Evolutionary conservation across 1,140 invertebrate species (phyloP).

Genomic region (Leptoteleia sp.): DNA sequence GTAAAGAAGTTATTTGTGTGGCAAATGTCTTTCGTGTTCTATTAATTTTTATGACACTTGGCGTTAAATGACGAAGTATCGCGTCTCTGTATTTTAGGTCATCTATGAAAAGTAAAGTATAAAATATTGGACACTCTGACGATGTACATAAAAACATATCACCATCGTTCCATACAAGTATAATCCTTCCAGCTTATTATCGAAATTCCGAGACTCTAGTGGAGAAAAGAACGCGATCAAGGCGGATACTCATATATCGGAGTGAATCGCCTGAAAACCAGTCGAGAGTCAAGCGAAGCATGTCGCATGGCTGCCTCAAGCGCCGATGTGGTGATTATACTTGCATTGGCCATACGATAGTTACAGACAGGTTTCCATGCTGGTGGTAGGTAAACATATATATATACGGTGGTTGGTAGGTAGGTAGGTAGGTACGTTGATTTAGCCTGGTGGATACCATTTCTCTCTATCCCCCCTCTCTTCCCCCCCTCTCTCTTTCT

Average conservation of each 20-base stretch:
- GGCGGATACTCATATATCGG: slow-evolving; percentile 27
- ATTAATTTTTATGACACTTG: too few relatives aligned
- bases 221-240: slow-evolving; percentile 51
- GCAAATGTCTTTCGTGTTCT: too few relatives aligned
- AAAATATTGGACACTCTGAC: slow-evolving; percentile 2
- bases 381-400: slow-evolving; percentile 31
- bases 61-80: too few relatives aligned
- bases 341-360: slow-evolving; percentile 47
- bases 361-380: too few relatives aligned
- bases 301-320: slow-evolving; percentile 62
- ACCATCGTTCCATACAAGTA: slow-evolving; percentile 20
- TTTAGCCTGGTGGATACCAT: slow-evolving; percentile 56
- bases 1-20: too few relatives aligned
- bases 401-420: slow-evolving; percentile 18
- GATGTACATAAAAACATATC: slow-evolving; percentile 9
- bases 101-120: too few relatives aligned
- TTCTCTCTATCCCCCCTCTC: slow-evolving; percentile 58
- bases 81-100: too few relatives aligned
- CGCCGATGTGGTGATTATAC: slow-evolving; percentile 61
- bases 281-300: slow-evolving; percentile 68
- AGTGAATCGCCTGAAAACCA: slow-evolving; percentile 59
- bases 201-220: slow-evolving; percentile 27
- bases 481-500: slow-evolving; percentile 57
- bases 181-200: slow-evolving; percentile 32
- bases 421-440: slow-evolving; percentile 63